Percentiles rank a stretch among this genome's conserved stretches.
Evolutionary conservation across 2,113 vertebrate species (phyloP).

Genomic region (Muscicapa adusta): DNA sequence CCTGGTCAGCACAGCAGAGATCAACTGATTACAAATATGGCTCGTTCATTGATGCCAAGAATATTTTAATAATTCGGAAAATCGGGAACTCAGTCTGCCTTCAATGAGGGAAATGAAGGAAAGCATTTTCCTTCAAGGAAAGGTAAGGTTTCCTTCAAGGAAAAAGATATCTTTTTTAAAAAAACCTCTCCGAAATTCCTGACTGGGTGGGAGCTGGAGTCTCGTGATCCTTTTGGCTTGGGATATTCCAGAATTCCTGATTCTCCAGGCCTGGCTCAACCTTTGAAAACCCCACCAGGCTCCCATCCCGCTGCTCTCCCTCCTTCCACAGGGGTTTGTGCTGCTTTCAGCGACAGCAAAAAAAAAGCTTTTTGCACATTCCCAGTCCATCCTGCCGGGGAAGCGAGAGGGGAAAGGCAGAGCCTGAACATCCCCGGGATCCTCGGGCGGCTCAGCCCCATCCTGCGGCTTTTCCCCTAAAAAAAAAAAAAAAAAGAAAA

Average conservation of each 20-base stretch:
- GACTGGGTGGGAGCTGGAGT: not conserved
- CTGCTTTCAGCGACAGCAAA: not conserved
- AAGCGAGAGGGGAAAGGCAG: not conserved
- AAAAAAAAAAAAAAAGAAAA: no score
- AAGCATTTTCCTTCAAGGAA: no score
- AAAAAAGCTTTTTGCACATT: not conserved
- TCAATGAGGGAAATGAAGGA: not conserved
- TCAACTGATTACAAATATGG: not conserved
- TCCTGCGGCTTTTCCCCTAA: not conserved
- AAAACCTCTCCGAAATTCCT: not conserved
- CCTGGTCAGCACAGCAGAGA: not conserved
- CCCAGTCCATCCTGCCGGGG: not conserved
- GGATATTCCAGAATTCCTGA: accelerated
- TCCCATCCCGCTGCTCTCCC: accelerated
- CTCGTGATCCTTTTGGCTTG: accelerated
- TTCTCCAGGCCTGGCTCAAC: not conserved
- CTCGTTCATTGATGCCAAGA: not conserved
- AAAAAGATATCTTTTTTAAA: not conserved
- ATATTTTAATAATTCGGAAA: not conserved
- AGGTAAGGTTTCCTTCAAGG: no score
- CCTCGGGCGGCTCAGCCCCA: not conserved
- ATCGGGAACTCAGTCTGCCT: not conserved
- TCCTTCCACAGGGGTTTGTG: not conserved
- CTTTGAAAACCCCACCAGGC: accelerated
- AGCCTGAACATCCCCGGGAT: not conserved